Evolutionary conservation across 1,140 invertebrate species (phyloP).

Genomic region (Hycleus phaleratus): DNA sequence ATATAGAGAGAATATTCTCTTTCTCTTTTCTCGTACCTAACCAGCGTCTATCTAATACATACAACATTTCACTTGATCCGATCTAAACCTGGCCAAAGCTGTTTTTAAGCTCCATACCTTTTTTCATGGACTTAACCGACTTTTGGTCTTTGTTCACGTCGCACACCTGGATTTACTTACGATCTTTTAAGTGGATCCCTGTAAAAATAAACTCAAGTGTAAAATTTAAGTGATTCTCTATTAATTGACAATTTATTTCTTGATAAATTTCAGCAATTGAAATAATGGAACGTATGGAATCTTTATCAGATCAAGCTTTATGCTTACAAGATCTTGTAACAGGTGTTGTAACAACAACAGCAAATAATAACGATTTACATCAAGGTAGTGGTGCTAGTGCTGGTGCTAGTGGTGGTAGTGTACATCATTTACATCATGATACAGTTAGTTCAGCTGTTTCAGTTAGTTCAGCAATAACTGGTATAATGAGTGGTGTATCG

Average conservation of each 20-base stretch:
- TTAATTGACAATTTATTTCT: too few relatives aligned
- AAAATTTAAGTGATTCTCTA: constrained; percentile 28
- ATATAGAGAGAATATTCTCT: too few relatives aligned
- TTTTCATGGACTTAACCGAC: constrained; percentile 38
- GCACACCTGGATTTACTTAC: constrained; percentile 38
- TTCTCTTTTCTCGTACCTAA: too few relatives aligned
- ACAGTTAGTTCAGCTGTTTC: constrained; percentile 53
- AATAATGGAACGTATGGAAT: constrained; percentile 49
- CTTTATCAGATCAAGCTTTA: constrained; percentile 54
- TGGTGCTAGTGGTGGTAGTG: constrained; percentile 27
- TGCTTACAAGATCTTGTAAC: constrained; percentile 67
- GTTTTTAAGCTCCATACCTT: constrained; percentile 39
- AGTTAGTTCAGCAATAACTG: constrained; percentile 56
- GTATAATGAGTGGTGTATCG: constrained; percentile 55
- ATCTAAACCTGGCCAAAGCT: constrained; percentile 40
- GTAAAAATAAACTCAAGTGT: background rate
- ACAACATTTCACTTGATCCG: constrained; percentile 29
- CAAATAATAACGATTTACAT: constrained; percentile 43
- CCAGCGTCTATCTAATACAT: too few relatives aligned
- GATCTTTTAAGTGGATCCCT: constrained; percentile 29
- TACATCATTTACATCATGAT: constrained; percentile 52
- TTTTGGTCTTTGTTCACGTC: constrained; percentile 39
- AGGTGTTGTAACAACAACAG: constrained; percentile 39
- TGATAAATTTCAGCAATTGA: background rate
- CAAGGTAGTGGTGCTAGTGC: too few relatives aligned